Evolutionary conservation across 2,797 vertebrate species (phyloP), one percentile per base, ranked within the genome.

Genomic region (Chrysocyon brachyurus): DNA sequence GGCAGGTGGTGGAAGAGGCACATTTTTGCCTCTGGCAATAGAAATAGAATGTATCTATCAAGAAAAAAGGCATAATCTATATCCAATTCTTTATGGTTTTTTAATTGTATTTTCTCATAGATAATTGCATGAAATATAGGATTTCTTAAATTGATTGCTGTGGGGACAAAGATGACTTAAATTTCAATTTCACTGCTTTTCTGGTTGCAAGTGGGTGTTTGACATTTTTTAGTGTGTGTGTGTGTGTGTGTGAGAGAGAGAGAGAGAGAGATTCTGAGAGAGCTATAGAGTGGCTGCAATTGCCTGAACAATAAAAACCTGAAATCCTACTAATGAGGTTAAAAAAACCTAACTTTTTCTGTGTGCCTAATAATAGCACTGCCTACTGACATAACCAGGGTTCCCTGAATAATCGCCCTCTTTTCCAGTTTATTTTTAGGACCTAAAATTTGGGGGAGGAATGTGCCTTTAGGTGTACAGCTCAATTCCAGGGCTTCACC

Each of bases 371-470:
- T 94, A 96, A 97, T 97, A 98, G 94, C 82, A 92, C 33, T 92
- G 73, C 54, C 82, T 95, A 61, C 78, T 93, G 91, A 96, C 87
- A 92, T 36, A 97, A 83, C 63, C 72, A 82, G 54, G 56, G 77
- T 92, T 94, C 87, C 90, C 68, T 83, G 90, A 97, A 97, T 96
- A 97, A 97, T 97, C 94, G 90, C 61, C 90, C 90, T 91, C 87
- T 95, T 98, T 97, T 75, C 49, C 22, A 68, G 46, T 92, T 96
- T 97, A 97, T 92, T 95, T 97, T 97, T 97, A 97, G 81, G 83
- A 92, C 57, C 68, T 89, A 61, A 87, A 93, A 63, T 24, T 73
- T 8, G 12, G 52, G 57, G 19, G 14, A 63, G 87, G 64, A 88
- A 97, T 85, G 49, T 93, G 17, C 82, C 90, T 94, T 84, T 68